Percentiles rank a stretch among this genome's conserved stretches.
phyloP scores from a whole-genome alignment of 2,797 vertebrate species.

The Girardinus metallicus region DNA sequence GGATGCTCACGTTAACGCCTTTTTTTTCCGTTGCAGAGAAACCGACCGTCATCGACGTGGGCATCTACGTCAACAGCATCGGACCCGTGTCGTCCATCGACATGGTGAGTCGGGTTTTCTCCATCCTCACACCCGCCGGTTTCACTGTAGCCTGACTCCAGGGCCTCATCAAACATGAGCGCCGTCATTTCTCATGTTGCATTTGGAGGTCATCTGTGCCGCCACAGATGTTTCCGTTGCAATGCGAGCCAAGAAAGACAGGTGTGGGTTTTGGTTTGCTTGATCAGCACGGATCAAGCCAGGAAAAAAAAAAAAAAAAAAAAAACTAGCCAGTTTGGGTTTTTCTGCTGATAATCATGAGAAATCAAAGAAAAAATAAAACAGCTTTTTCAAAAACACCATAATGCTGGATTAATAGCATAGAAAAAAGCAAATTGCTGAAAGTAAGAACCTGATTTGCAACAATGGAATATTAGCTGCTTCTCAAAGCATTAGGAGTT shows the following conservation, averaged over 20 bases:
- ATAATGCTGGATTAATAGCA: conserved; percentile 16
- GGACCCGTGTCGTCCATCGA: conserved; percentile 98
- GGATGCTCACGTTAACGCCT: conserved; percentile 37
- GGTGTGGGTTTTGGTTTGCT: conserved; percentile 38
- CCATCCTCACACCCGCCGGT: neutral
- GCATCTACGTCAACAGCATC: conserved; percentile 98
- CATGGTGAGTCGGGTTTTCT: conserved; percentile 87
- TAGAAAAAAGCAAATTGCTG: conserved; percentile 20
- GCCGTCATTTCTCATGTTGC: conserved; percentile 20
- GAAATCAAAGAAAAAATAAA: conserved; percentile 1
- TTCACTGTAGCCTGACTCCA: conserved; percentile 5
- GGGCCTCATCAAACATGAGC: conserved; percentile 27
- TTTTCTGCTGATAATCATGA: neutral
- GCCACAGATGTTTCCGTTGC: conserved; percentile 20
- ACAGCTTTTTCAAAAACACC: conserved; percentile 17
- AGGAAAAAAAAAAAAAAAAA: neutral
- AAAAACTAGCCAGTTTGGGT: neutral
- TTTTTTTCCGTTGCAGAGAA: conserved; percentile 85
- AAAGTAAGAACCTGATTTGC: conserved; percentile 21
- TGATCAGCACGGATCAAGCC: conserved; percentile 54
- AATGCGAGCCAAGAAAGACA: conserved; percentile 33
- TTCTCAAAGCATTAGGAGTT: conserved; percentile 11
- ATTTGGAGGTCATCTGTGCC: conserved; percentile 25
- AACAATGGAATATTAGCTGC: conserved; percentile 24
- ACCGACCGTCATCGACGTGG: conserved; percentile 94